Evolutionary conservation across 2,888 invertebrate genomes (phyloP), one percentile per base, ranked within the genome.

Genomic region (Bugula neritina): DNA sequence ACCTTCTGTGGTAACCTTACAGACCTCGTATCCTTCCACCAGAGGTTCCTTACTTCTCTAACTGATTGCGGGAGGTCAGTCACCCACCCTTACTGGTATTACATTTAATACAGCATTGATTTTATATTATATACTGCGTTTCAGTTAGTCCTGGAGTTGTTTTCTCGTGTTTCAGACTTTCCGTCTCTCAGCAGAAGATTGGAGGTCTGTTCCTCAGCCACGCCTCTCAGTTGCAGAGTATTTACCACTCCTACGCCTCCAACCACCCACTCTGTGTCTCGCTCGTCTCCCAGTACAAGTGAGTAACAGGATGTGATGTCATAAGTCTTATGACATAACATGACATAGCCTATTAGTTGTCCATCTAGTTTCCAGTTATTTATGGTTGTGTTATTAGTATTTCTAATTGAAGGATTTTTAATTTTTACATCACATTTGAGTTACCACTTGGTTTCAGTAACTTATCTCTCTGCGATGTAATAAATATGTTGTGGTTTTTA

Each of bases 211-310:
- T 98, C 84, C 86, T 99, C 73, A 90, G 90, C 73, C 90, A 83
- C 69, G 87, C 87, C 13, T 81, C 84, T 5, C 80, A 80, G 69
- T 75, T 87, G 57, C 94, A 95, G 85, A 86, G 88, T 76, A 90
- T 94, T 17, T 94, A 97, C 83, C 90, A 91, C 80, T 87, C 88
- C 21, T 99, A 98, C 84, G 97, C 97, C 85, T 89, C 90, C 72
- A 90, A 93, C 76, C 98, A 99, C 88, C 98, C 98, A 0, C 89
- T 90, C 84, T 96, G 96, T 75, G 95, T 95, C 69, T 92, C 92
- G 81, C 90, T 97, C 78, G 88, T 99, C 77, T 95, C 95, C 84
- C 92, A 92, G 84, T 92, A 92, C 83, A 93, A 92, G 94, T 95
- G 86, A 73, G 75, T 63, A 25, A 3, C n/a, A 3, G 17, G 5